A percentile compares a stretch with the other conserved stretches of the same genome.
phyloP scores from a whole-genome alignment of 2,888 invertebrate genomes.

The Drosophila borborema region DNA sequence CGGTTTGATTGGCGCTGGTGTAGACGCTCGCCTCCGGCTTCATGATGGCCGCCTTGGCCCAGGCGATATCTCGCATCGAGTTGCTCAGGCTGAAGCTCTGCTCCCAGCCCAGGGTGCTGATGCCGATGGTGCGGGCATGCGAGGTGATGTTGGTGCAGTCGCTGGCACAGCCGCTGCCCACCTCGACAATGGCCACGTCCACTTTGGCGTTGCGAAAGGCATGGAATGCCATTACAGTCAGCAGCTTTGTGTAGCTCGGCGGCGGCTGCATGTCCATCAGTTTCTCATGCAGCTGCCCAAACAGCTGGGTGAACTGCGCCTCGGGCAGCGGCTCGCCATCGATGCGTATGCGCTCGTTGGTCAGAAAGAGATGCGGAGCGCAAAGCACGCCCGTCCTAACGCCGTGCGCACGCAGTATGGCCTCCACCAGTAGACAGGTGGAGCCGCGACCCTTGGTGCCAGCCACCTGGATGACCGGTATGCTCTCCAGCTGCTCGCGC shows the following conservation, averaged over 20 bases:
- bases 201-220: constrained; percentile 53
- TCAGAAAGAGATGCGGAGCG: constrained; percentile 64
- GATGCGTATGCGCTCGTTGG: constrained; percentile 65
- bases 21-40: constrained; percentile 60
- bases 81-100: constrained; percentile 57
- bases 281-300: constrained; percentile 33
- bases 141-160: constrained; percentile 64
- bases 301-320: constrained; percentile 52
- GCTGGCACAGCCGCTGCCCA: constrained; percentile 58
- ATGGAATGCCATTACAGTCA: constrained; percentile 70
- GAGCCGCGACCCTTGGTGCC: constrained; percentile 68
- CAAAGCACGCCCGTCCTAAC: constrained; percentile 57
- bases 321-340: constrained; percentile 57
- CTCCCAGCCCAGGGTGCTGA: constrained; percentile 68
- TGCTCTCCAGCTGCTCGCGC: constrained; percentile 32
- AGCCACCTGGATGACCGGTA: constrained; percentile 67
- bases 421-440: constrained; percentile 63
- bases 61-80: constrained; percentile 67
- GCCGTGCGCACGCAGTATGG: constrained; percentile 58
- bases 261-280: constrained; percentile 33
- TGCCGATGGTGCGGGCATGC: constrained; percentile 66
- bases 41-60: constrained; percentile 73
- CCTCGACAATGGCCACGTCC: constrained; percentile 68
- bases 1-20: constrained; percentile 63
- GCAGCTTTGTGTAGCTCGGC: constrained; percentile 57